These are phyloP conservation scores for Chrysolina haemoptera DNA, from an alignment of 2,888 invertebrate species.

Conservation along the genomic window DNA sequence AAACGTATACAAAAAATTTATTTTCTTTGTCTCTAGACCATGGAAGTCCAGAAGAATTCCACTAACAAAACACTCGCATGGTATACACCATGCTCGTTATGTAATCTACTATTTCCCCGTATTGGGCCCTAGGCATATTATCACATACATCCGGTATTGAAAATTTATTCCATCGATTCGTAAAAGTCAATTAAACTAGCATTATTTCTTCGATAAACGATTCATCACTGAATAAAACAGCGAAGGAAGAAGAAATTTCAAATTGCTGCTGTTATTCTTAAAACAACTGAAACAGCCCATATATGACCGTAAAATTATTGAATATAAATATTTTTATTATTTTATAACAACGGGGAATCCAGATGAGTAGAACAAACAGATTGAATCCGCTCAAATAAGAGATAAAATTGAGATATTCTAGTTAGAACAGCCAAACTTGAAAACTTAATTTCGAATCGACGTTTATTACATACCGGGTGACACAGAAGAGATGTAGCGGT, in stretches of 20 bases:
- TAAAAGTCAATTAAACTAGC: background rate
- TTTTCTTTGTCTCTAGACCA: too few relatives aligned
- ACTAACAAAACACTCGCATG: too few relatives aligned
- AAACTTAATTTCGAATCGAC: background rate
- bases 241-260: background rate
- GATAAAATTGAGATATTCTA: background rate
- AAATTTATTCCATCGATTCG: background rate
- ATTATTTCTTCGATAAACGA: background rate
- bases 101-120: too few relatives aligned
- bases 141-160: background rate
- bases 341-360: background rate
- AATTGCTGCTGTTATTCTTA: background rate
- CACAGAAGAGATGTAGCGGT: too few relatives aligned
- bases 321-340: background rate
- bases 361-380: background rate
- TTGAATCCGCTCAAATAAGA: background rate
- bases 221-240: background rate
- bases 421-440: background rate
- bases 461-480: too few relatives aligned
- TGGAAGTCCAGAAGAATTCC: too few relatives aligned
- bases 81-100: too few relatives aligned
- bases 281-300: background rate
- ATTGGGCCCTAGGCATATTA: too few relatives aligned
- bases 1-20: too few relatives aligned
- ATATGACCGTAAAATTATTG: background rate